Percentiles rank a stretch among this genome's conserved stretches.
Conservation (phyloP, 1,140 invertebrate species). For the Scaptomyza graminum region DNA sequence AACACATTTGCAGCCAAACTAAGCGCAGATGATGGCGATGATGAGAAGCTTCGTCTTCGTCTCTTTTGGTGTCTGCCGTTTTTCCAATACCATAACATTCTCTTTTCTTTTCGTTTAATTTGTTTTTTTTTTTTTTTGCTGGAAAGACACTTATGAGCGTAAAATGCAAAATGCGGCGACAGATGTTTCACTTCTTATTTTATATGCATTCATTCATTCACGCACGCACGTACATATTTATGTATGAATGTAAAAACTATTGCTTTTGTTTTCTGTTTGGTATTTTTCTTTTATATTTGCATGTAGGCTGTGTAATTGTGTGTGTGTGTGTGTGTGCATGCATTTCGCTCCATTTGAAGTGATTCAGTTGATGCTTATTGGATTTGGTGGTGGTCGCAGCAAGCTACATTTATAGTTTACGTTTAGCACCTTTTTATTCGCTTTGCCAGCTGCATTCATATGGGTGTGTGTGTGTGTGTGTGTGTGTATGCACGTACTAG, state of each 20-base stretch:
- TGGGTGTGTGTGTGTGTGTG: conserved; percentile 7
- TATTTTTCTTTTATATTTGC: background rate
- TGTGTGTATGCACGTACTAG: conserved; percentile 19
- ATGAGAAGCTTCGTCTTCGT: conserved; percentile 37
- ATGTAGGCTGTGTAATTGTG: conserved; percentile 4
- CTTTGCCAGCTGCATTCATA: conserved; percentile 21
- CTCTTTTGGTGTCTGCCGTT: conserved; percentile 47
- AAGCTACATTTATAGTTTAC: conserved; percentile 14
- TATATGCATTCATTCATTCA: conserved; percentile 40
- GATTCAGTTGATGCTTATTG: conserved; percentile 33
- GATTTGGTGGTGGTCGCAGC: conserved; percentile 23
- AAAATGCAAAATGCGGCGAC: conserved; percentile 71
- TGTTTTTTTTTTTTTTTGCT: conserved; percentile 32
- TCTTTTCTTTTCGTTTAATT: conserved; percentile 24
- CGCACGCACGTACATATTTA: background rate
- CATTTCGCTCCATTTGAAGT: conserved; percentile 34
- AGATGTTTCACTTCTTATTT: conserved; percentile 66
- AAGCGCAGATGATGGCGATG: conserved; percentile 48
- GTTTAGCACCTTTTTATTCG: conserved; percentile 27
- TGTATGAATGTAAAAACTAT: background rate
- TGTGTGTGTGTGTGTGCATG: background rate
- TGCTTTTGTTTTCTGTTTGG: background rate
- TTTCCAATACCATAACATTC: conserved; percentile 45
- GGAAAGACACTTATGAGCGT: conserved; percentile 70
- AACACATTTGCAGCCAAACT: conserved; percentile 64